Evolutionary conservation across 2,888 invertebrate genomes (phyloP), one percentile per base, ranked within the genome.

Genomic region (Drosophila neotestacea): DNA sequence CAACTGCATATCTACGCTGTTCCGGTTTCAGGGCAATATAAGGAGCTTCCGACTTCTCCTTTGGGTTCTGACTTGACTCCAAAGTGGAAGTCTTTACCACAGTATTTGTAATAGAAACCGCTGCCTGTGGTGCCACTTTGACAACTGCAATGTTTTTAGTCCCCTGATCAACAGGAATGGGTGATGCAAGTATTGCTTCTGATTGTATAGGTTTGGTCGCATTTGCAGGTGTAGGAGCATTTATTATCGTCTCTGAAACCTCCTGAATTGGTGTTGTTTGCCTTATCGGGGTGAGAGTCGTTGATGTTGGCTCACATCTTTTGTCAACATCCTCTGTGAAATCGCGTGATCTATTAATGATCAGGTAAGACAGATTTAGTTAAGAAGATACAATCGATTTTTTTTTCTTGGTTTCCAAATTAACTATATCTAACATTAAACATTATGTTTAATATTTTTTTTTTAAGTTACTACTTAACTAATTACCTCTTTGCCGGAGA

Each of bases 21-120:
- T 78, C 75, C 0, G 81, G 81, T 16, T 52, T 60, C 10, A 71
- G 58, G 0, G 4, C n/a, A 1, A 56, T 6, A 9, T 52, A 69
- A 0, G 70, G 44, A 6, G 38, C 39, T 9, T n/a, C n/a, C 5
- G 34, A 2, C 9, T 38, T 46, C 4, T 11, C 16, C 10, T 7
- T 39, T 7, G 44, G 3, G 9, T n/a, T 34, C 2, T 27, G 13
- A 22, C n/a, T 44, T 39, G 48, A 22, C 1, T 11, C 16, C 9
- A 6, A 3, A 16, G 4, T 4, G 1, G 32, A 16, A 48, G 27
- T 41, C 4, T n/a, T 11, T 4, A 38, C 38, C 1, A 11, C 34
- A 34, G 10, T 62, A 30, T 51, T 41, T 27, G 4, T 16, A 5
- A 30, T 7, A 13, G 42, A 2, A 42, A 16, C 10, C 1, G 42